phyloP scores from a whole-genome alignment of 2,888 invertebrate genomes.

The Aphidius colemani region DNA sequence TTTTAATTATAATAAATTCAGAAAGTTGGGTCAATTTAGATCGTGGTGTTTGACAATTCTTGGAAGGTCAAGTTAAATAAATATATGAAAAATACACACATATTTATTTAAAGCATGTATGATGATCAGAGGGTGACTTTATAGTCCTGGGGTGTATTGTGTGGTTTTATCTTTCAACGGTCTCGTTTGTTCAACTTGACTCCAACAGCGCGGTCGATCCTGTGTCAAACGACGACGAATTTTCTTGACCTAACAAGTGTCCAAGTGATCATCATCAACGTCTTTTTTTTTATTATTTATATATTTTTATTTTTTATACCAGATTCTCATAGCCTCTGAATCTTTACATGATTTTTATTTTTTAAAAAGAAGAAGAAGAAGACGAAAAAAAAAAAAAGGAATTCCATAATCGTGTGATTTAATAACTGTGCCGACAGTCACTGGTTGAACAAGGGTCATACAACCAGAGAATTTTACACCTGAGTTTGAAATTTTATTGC shows the following conservation, averaged over 20 bases:
- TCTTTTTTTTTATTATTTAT: constrained; percentile 6
- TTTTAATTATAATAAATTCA: too few species aligned
- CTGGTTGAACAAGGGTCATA: neutral
- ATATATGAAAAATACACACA: constrained; percentile 6
- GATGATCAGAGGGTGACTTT: constrained; percentile 28
- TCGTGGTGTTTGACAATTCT: neutral
- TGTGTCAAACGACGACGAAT: constrained; percentile 38
- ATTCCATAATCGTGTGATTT: constrained; percentile 32
- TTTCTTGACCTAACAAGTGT: constrained; percentile 35
- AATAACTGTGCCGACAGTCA: constrained; percentile 15
- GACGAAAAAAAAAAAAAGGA: constrained; percentile 7
- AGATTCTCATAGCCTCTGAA: neutral
- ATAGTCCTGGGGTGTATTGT: constrained; percentile 46
- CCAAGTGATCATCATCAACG: constrained; percentile 21
- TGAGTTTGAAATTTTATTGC: constrained; percentile 20
- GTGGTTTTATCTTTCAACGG: constrained; percentile 55
- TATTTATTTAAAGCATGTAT: constrained; percentile 26
- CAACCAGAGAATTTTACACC: constrained; percentile 7
- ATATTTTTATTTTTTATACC: constrained; percentile 17
- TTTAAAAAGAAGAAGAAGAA: neutral
- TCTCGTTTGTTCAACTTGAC: constrained; percentile 49
- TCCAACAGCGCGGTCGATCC: constrained; percentile 38
- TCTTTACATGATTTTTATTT: constrained; percentile 27
- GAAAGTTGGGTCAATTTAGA: too few species aligned
- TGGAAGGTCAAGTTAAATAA: neutral